Evolutionary conservation across 2,797 vertebrate genomes (phyloP), one percentile per base, ranked within the genome.

Genomic region (Pipistrellus pygmaeus): DNA sequence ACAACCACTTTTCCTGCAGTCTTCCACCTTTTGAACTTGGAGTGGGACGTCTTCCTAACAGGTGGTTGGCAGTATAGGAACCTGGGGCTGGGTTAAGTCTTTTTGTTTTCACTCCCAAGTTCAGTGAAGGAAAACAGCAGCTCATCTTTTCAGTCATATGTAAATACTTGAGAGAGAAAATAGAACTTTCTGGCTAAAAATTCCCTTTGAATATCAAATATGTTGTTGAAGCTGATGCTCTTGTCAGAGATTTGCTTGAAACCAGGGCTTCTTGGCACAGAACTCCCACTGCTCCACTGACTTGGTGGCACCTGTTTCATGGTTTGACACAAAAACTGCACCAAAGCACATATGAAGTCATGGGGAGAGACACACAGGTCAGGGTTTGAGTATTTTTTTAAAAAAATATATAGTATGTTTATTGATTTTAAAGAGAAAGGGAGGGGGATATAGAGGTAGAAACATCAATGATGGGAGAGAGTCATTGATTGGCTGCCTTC

Each of bases 41-140:
- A 94, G 80, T 2, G 20, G 62, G 78, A 80, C 64, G 46, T 51
- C 48, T 41, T 78, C 69, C 85, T 83, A 95, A 95, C 41, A 87
- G 69, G 93, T 94, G 90, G 57, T 2, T 95, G 93, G 88, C 88
- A 88, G 71, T 46, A 51, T n/a, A 57, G 78, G 75, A 92, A 90
- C 23, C 48, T 20, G 38, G 44, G 55, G 23, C 3, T n/a, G 77
- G 55, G 18, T 83, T 85, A 44, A 44, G 20, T 64, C 48, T n/a
- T 87, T 94, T 86, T 81, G 20, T 75, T 92, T 92, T 89, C 48
- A 27, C 82, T 80, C 57, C 84, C 91, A 95, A 91, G 83, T 23
- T 85, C 38, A 78, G 57, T 13, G 60, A 85, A 92, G 46, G 55
- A 87, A 96, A 97, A 77, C 4, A 85, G 72, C 32, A 78, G 75